phyloP scores from a whole-genome alignment of 2,797 vertebrate species.

The Parauchenoglanis ngamensis region DNA sequence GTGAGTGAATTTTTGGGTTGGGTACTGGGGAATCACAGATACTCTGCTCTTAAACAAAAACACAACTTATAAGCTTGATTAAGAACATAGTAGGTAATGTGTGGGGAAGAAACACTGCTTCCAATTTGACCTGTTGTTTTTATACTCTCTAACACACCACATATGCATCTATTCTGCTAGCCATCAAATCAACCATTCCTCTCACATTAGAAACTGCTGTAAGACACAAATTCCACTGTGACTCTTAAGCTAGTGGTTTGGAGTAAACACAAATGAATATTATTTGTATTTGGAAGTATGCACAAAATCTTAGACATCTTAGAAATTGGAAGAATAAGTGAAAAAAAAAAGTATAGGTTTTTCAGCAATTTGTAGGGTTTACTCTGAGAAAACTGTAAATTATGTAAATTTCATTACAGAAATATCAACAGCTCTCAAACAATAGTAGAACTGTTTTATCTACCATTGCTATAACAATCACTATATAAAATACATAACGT shows the following conservation, averaged over 20 bases:
- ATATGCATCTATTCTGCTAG: background rate
- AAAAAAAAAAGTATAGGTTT: background rate
- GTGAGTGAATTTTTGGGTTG: background rate
- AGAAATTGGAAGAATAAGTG: no score
- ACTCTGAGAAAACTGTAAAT: background rate
- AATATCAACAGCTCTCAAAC: background rate
- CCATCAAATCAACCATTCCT: slow-evolving; percentile 37
- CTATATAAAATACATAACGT: background rate
- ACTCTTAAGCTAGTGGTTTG: slow-evolving; percentile 12
- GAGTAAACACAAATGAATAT: slow-evolving; percentile 17
- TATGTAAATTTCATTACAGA: background rate
- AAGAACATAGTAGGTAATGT: slow-evolving; percentile 24
- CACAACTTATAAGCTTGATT: background rate
- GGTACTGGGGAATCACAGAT: slow-evolving; percentile 7
- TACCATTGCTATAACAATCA: background rate
- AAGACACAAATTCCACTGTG: slow-evolving; percentile 15
- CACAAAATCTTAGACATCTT: background rate
- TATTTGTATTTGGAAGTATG: background rate
- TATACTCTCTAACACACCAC: slow-evolving; percentile 32
- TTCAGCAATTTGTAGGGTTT: background rate
- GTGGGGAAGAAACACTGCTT: slow-evolving; percentile 34
- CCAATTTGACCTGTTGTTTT: slow-evolving; percentile 31
- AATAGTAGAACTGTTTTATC: background rate
- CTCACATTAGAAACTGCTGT: slow-evolving; percentile 35
- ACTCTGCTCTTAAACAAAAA: background rate